A percentile compares a stretch with the other conserved stretches of the same genome.
Conservation (phyloP, 2,888 invertebrate genomes). For the Leptothorax acervorum region DNA sequence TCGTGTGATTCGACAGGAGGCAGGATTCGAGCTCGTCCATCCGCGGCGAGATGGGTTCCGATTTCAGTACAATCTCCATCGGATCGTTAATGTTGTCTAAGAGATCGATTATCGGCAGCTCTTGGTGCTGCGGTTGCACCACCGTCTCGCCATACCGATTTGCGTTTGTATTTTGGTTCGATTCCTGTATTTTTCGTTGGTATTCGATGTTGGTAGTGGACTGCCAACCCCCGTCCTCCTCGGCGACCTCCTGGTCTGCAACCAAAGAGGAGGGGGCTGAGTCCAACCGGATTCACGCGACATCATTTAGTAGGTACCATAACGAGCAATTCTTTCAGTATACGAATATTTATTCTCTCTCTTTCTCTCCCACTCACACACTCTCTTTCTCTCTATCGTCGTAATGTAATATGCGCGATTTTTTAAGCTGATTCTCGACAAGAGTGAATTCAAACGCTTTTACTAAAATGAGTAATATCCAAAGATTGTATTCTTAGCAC, state of each 20-base stretch:
- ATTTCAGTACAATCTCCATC: slow-evolving; percentile 81
- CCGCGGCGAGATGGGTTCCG: slow-evolving; percentile 82
- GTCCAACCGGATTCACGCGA: slow-evolving; percentile 80
- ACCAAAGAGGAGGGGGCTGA: slow-evolving; percentile 86
- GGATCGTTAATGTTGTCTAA: slow-evolving; percentile 82
- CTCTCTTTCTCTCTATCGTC: background rate
- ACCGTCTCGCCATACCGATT: slow-evolving; percentile 71
- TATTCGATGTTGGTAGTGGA: slow-evolving; percentile 79
- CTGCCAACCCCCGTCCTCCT: slow-evolving; percentile 85
- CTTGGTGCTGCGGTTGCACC: slow-evolving; percentile 69
- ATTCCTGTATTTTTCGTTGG: slow-evolving; percentile 75
- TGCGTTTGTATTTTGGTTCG: slow-evolving; percentile 75
- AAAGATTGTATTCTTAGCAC: background rate
- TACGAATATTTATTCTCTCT: slow-evolving; percentile 22
- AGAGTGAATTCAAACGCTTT: background rate
- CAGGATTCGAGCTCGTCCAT: slow-evolving; percentile 79
- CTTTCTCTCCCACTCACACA: background rate
- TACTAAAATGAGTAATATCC: background rate
- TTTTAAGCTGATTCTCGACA: background rate
- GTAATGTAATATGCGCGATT: background rate
- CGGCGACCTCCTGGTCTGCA: slow-evolving; percentile 85
- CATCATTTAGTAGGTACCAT: slow-evolving; percentile 55
- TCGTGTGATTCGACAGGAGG: slow-evolving; percentile 71
- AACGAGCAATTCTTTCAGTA: slow-evolving; percentile 57
- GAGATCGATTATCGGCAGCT: slow-evolving; percentile 82